Evolutionary conservation across 2,888 invertebrate genomes (phyloP).

Genomic region (Oxyteleia sp.): DNA sequence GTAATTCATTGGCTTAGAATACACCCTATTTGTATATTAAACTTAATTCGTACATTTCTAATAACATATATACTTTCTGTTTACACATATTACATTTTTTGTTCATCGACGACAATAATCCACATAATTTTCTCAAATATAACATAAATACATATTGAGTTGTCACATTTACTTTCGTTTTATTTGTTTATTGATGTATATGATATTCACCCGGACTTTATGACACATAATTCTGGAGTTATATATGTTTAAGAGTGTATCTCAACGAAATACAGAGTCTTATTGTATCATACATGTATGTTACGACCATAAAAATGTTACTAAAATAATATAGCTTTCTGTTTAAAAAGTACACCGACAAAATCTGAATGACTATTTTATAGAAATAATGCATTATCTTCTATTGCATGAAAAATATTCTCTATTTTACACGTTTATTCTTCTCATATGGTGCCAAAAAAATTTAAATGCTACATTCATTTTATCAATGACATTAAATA

Average conservation of each 20-base stretch:
- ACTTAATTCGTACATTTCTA: not conserved
- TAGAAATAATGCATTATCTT: slow-evolving; percentile 17
- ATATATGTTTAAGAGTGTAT: slow-evolving; percentile 12
- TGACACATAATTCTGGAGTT: slow-evolving; percentile 20
- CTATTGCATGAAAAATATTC: slow-evolving; percentile 41
- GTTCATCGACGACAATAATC: slow-evolving; percentile 19
- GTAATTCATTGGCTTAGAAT: too few species aligned
- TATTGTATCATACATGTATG: not conserved
- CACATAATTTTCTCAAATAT: slow-evolving; percentile 12
- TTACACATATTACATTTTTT: slow-evolving; percentile 4
- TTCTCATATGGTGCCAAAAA: not conserved
- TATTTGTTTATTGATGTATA: slow-evolving; percentile 22
- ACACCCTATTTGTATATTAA: not conserved
- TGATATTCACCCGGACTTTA: slow-evolving; percentile 39
- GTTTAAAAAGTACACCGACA: slow-evolving; percentile 9
- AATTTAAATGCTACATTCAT: not conserved
- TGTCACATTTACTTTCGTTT: slow-evolving; percentile 23
- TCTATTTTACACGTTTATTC: slow-evolving; percentile 8
- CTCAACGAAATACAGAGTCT: slow-evolving; percentile 19
- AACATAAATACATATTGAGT: slow-evolving; percentile 24
- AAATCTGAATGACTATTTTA: slow-evolving; percentile 16
- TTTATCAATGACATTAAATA: slow-evolving; percentile 10
- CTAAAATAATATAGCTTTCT: slow-evolving; percentile 11
- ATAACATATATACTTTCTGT: not conserved
- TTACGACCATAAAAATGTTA: slow-evolving; percentile 5